Base-by-base conservation (phyloP, 2,113 vertebrate genomes). In the Microcebus griseorufus region DNA sequence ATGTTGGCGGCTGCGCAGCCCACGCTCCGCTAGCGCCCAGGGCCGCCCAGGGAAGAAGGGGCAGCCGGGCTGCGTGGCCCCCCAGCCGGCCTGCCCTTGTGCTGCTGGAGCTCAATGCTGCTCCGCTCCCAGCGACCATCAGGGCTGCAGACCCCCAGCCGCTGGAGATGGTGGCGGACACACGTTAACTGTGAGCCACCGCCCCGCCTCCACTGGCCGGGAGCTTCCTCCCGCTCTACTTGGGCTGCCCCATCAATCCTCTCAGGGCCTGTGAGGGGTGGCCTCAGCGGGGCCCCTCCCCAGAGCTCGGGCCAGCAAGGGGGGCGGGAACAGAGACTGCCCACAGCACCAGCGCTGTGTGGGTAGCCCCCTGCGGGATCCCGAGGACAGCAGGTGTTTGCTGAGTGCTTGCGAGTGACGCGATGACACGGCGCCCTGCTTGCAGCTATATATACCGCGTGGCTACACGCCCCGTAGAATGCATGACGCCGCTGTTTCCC, bases 161-260 rank as follows among this genome's bases (percentile, higher is more conserved):
- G 10, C 39, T 4, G 1, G 34, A 67, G 42, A 12, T 11, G 8
- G 39, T 62, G 20, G 55, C 53, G 18, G 16, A 25, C 16, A 9
- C 23, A 9, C 2, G 1, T 42, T 22, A 42, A n/a, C 11, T 1
- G 37, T 39, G 69, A 48, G 37, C 83, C 37, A 8, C 6, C 39
- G 48, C n/a, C 55, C 65, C 4, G 0, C 1, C 6, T 6, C 34
- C 16, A 20, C 9, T 62, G 1, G 17, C 39, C 2, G 4, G 3
- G 29, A 20, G 62, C 72, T 27, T 4, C 9, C 53, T n/a, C 8
- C 3, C 3, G 32, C 73, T 27, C 29, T 22, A 2, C 5, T 29
- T n/a, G 7, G 1, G 18, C 22, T 22, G 53, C 12, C 48, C 72
- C 17, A 12, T 32, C 27, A 25, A 51, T 39, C 32, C 72, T 65